Evolutionary conservation across 2,113 vertebrate genomes (phyloP), one percentile per base, ranked within the genome.

Genomic region (Aphelocoma coerulescens): DNA sequence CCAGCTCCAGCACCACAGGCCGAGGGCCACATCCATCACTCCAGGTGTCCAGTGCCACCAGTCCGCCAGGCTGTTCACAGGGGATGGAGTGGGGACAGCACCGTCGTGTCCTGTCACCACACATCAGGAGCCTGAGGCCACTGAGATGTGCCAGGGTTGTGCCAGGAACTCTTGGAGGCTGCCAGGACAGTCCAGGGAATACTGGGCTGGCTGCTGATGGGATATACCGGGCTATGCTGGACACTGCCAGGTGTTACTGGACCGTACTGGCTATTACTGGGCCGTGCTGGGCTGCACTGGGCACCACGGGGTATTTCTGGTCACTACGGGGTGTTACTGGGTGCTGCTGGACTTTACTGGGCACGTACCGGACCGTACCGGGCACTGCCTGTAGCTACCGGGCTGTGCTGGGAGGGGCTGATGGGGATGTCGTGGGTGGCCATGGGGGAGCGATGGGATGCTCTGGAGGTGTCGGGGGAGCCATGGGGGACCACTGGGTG

Each of bases 61-160:
- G 20, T 1, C 16, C 5, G 0, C 19, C 9, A 21, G 28, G 54
- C 46, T 48, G 54, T 12, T 13, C 23, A 3, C 27, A 4, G 54
- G 26, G 63, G 5, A 16, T 4, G 6, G 6, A 14, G 11, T 7
- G 27, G 37, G 37, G 46, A 66, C 57, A 76, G 48, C 46, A 32
- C 49, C 6, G 1, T 7, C 3, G 0, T 9, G 35, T 49, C 62
- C 55, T 32, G n/a, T 39, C 52, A 13, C 39, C 30, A 12, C 39
- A 17, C 0, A 0, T 11, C 7, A 8, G 46, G 16, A n/a, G 52
- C 23, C 71, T 7, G n/a, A 33, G 22, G 52, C 7, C 43, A 13
- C 28, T 7, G 39, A 6, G 37, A 14, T 15, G 39, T 41, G 39
- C 39, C 39, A 41, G 35, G 21, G 63, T 37, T 23, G 71, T 27